Evolutionary conservation across 2,113 vertebrate genomes (phyloP).

Genomic region (Diadophis punctatus): DNA sequence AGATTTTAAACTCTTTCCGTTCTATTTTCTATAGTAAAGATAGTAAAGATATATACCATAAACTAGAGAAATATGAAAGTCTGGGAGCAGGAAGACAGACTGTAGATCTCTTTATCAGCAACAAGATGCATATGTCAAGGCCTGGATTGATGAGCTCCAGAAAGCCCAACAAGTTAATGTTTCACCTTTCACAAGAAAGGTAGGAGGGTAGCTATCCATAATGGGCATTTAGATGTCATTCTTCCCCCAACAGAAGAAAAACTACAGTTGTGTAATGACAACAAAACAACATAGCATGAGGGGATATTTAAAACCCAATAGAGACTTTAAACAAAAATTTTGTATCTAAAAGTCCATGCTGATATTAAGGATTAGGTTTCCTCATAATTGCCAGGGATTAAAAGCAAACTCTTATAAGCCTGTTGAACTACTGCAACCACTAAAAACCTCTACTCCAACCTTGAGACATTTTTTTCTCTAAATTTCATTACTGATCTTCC

Average conservation of each 20-base stretch:
- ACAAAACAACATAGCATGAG: neutral
- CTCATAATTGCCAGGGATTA: neutral
- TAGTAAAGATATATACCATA: no score
- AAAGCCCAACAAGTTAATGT: neutral
- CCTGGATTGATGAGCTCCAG: neutral
- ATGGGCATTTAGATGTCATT: neutral
- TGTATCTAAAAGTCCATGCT: neutral
- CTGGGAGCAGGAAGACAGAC: neutral
- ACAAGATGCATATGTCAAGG: neutral
- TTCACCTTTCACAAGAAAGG: neutral
- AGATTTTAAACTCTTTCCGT: slow-evolving; percentile 24
- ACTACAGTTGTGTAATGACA: neutral
- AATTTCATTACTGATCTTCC: neutral
- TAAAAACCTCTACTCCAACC: neutral
- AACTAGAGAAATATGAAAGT: no score
- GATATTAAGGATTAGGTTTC: neutral
- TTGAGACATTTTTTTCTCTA: neutral
- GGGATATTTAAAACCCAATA: neutral
- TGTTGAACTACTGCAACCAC: neutral
- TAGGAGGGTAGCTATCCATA: neutral
- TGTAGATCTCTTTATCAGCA: neutral
- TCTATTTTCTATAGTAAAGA: slow-evolving; percentile 9
- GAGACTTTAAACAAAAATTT: neutral
- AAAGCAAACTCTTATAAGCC: neutral
- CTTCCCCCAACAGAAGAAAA: neutral